A percentile compares a stretch with the other conserved stretches of the same genome.
Evolutionary conservation across 2,888 invertebrate species (phyloP).

Genomic region (Schrankia costaestrigalis): DNA sequence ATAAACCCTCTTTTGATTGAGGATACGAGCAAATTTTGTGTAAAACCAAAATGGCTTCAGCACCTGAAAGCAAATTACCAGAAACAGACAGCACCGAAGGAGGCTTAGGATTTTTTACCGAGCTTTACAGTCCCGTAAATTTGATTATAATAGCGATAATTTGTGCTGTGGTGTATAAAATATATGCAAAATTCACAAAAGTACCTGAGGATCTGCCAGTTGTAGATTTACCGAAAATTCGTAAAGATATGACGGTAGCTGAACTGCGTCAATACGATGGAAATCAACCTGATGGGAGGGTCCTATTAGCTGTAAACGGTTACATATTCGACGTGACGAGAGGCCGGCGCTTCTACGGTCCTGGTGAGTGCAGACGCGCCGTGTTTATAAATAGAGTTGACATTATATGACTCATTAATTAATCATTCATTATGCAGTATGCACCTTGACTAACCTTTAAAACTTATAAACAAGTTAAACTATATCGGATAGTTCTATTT

Average conservation of each 20-base stretch:
- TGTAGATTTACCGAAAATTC: conserved; percentile 86
- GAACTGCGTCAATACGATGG: conserved; percentile 95
- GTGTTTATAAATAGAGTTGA: conserved; percentile 65
- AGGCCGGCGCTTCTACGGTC: conserved; percentile 95
- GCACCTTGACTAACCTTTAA: conserved; percentile 31
- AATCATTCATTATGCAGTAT: conserved; percentile 41
- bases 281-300: conserved; percentile 90
- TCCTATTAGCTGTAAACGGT: conserved; percentile 95
- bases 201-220: conserved; percentile 43
- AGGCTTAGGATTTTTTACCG: conserved; percentile 62
- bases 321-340: conserved; percentile 97
- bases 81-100: conserved; percentile 43
- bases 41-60: conserved; percentile 52
- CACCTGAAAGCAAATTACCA: conserved; percentile 50
- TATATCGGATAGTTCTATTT: neutral
- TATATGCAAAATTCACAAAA: conserved; percentile 72
- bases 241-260: conserved; percentile 93
- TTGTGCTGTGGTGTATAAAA: conserved; percentile 84
- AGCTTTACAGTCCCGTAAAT: conserved; percentile 84
- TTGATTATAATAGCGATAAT: conserved; percentile 83
- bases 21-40: conserved; percentile 19
- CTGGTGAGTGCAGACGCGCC: conserved; percentile 83
- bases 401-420: conserved; percentile 42
- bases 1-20: conserved; percentile 26
- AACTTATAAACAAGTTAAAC: conserved; percentile 15